Evolutionary conservation across 37 sponge, comb jelly and placozoan species (phyloP).

Genomic region (Aplysina aerophoba): DNA sequence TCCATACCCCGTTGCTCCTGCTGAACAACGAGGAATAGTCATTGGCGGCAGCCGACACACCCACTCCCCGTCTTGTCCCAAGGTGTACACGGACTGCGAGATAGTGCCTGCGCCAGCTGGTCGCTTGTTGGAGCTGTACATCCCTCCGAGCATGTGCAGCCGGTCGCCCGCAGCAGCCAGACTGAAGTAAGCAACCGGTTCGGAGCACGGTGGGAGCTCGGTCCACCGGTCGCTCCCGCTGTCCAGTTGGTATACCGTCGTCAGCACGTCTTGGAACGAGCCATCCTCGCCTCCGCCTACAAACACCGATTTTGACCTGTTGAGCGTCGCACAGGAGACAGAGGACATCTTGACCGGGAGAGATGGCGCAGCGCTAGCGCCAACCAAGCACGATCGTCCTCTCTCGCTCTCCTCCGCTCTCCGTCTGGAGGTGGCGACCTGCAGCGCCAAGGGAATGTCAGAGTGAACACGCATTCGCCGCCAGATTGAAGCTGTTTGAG

Average conservation of each 20-base stretch:
- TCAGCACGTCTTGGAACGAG: background rate
- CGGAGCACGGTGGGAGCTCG: background rate
- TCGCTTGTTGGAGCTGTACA: slow-evolving; percentile 4
- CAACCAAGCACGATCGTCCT: too few species aligned
- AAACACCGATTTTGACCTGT: background rate
- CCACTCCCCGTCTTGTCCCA: background rate
- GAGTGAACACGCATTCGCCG: too few species aligned
- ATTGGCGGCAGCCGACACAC: background rate
- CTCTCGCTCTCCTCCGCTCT: too few species aligned
- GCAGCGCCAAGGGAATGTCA: too few species aligned
- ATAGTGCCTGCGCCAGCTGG: background rate
- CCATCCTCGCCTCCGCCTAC: slow-evolving; percentile 10
- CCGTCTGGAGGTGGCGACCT: background rate
- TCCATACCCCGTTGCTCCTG: background rate
- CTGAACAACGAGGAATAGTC: background rate
- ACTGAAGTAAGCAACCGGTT: slow-evolving; percentile 7
- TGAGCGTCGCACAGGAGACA: background rate
- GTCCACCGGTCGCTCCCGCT: background rate
- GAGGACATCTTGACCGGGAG: slow-evolving; percentile 8
- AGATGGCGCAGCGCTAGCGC: background rate
- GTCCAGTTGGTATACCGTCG: background rate
- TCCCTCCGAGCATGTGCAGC: slow-evolving; percentile 20
- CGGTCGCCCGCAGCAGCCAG: background rate
- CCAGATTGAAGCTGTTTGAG: too few species aligned
- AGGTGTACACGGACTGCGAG: background rate